Conservation (phyloP, 1,140 invertebrate species). For the Alviniconcha marisindica region DNA sequence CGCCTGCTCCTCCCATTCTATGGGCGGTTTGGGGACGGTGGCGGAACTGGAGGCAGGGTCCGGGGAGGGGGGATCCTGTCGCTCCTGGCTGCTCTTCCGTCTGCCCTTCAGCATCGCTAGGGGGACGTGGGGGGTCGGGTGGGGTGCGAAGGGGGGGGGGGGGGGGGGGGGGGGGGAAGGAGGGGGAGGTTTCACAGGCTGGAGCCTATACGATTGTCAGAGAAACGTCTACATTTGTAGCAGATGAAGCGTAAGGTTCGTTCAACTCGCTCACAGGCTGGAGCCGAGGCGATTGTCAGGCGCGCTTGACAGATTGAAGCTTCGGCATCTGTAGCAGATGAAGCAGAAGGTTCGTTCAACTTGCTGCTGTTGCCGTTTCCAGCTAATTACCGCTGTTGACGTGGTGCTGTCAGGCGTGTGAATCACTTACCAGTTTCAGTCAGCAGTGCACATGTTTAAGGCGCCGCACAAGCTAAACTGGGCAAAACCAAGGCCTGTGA, state of each 20-base stretch:
- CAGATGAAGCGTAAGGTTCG: not conserved
- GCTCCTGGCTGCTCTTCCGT: not conserved
- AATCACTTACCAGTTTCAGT: too few relatives aligned
- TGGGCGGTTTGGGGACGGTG: slow-evolving; percentile 30
- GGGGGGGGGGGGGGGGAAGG: not conserved
- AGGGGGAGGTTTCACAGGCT: not conserved
- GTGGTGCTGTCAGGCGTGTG: too few relatives aligned
- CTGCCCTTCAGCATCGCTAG: not conserved
- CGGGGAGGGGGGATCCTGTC: not conserved
- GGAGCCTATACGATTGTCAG: not conserved
- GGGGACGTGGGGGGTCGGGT: not conserved
- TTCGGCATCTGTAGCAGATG: too few relatives aligned
- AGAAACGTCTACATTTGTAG: not conserved
- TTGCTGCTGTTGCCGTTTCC: too few relatives aligned
- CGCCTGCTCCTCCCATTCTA: slow-evolving; percentile 51
- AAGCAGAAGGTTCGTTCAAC: too few relatives aligned
- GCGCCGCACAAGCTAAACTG: too few relatives aligned
- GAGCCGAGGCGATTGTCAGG: too few relatives aligned
- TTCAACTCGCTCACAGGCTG: too few relatives aligned
- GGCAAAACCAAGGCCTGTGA: too few relatives aligned
- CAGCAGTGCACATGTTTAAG: too few relatives aligned
- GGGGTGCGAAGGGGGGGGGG: not conserved
- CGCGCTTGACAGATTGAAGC: too few relatives aligned
- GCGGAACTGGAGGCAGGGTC: not conserved
- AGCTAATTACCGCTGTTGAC: too few relatives aligned